Base-by-base conservation (phyloP, 2,113 vertebrate genomes). In the Chaetops frenatus region DNA sequence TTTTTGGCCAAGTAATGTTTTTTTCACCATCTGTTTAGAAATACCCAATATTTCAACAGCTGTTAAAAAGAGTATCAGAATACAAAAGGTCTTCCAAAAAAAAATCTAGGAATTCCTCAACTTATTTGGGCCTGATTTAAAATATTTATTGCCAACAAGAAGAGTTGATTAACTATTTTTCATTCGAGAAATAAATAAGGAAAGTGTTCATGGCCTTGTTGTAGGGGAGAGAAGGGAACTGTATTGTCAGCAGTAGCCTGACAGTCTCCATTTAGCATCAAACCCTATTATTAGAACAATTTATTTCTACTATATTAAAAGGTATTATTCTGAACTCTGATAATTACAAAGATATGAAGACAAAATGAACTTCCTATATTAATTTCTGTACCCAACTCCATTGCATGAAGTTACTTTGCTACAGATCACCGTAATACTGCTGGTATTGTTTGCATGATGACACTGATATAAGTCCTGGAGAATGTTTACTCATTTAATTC, bases 401-500 rank as follows among this genome's bases (percentile, higher is more conserved):
- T 2, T n/a, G 23, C 2, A 8, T 9, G 27, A 71, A 83, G 79
- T 81, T 80, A 70, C 48, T 93, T 72, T 76, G 53, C 31, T 88
- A 8, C 71, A 95, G 83, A 92, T 53, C 91, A 53, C 76, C 48
- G 24, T 9, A 53, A 53, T 22, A 33, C 29, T 73, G 64, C 38
- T 70, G 70, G 62, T 50, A 77, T 53, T 70, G 62, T 88, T 70
- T 77, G 72, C 20, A 27, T 24, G 67, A 73, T 51, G 67, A 65
- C 71, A 88, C 33, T 88, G 58, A 91, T 51, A 2, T 73, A 93
- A 72, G 64, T 25, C 62, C 51, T 65, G 16, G 36, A 82, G 67
- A 90, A 94, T 38, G 86, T 86, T 92, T 76, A 57, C 60, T 93
- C 82, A 88, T 35, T 80, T 86, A 69, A 76, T 70, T 92, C 64